Evolutionary conservation across 2,888 invertebrate species (phyloP), one percentile per base, ranked within the genome.

Genomic region (Litoditis marina): DNA sequence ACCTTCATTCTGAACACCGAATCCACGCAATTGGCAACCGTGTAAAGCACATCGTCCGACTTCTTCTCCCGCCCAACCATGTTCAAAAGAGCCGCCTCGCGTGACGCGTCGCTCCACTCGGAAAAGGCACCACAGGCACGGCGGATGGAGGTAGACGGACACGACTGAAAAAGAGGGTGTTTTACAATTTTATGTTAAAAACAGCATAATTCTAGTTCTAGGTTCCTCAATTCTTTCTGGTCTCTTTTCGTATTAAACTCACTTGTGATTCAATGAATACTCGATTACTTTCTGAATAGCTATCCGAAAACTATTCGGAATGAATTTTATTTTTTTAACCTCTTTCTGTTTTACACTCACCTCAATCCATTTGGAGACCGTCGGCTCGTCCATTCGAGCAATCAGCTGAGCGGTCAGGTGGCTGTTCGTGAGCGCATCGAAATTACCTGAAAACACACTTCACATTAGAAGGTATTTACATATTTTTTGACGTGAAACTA

Each of bases 1-100:
- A 55, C 61, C 36, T 61, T 61, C 30, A 55, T 36, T 22, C 55
- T 50, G 31, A 49, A 61, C 28, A 61, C 25, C 11, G 61, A 61
- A 47, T 61, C 61, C 25, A 61, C 19, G 7, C 28, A 19, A n/a
- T 55, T 55, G 39, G 61, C 54, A 19, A 61, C 47, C 1, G 61
- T 49, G 19, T 34, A 27, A 6, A 55, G 54, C 0, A 55, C n/a
- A 13, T 61, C 61, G 19, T 61, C 61, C 4, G 30, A 27, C 16
- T n/a, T 11, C 16, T n/a, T 11, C 22, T 32, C 36, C n/a, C 55
- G 16, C 7, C n/a, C 32, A 6, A 61, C n/a, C n/a, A 61, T 30
- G 3, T 55, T 25, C 28, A 34, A 1, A 28, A 61, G n/a, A 13
- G 51, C 61, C 6, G 28, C 61, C 49, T 47, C n/a, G 28, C 50